A percentile compares a stretch with the other conserved stretches of the same genome.
phyloP scores from a whole-genome alignment of 2,113 vertebrate genomes.

The Cisticola juncidis region DNA sequence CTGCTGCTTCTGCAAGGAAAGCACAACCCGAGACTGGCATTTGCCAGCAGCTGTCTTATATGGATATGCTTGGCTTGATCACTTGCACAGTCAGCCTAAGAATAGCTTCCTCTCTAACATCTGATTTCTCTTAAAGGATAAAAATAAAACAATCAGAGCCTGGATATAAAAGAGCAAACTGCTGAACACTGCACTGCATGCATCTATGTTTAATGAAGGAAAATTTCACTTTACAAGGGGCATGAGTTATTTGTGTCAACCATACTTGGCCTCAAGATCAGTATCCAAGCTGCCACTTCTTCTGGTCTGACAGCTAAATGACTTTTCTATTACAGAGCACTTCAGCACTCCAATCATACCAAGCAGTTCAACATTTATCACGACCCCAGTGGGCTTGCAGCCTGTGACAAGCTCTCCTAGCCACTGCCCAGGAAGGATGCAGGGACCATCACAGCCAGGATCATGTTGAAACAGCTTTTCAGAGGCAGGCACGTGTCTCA shows the following conservation, averaged over 20 bases:
- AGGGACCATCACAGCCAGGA: not conserved
- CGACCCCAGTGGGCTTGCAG: not conserved
- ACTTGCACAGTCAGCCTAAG: slow-evolving; percentile 53
- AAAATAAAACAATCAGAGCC: slow-evolving; percentile 63
- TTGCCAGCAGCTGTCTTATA: slow-evolving; percentile 54
- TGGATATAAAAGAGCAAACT: slow-evolving; percentile 55
- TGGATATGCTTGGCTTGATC: slow-evolving; percentile 63
- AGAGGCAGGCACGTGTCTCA: not conserved
- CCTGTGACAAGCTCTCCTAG: not conserved
- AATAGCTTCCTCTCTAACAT: slow-evolving; percentile 63
- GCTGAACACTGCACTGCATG: slow-evolving; percentile 39
- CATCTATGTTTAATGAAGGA: slow-evolving; percentile 64
- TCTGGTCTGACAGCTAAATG: slow-evolving; percentile 21
- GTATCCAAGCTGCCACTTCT: slow-evolving; percentile 22
- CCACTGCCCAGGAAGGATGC: not conserved
- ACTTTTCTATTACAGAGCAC: not conserved
- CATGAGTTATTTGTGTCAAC: slow-evolving; percentile 46
- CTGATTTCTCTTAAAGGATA: slow-evolving; percentile 68
- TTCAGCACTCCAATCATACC: not conserved
- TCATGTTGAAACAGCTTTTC: not conserved
- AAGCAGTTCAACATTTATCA: not conserved
- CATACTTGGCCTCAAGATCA: slow-evolving; percentile 27
- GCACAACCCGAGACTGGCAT: slow-evolving; percentile 15
- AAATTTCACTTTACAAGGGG: slow-evolving; percentile 39
- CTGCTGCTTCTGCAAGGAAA: slow-evolving; percentile 25